Conservation (phyloP, 2,888 invertebrate genomes). For the Dorcus hopei region DNA sequence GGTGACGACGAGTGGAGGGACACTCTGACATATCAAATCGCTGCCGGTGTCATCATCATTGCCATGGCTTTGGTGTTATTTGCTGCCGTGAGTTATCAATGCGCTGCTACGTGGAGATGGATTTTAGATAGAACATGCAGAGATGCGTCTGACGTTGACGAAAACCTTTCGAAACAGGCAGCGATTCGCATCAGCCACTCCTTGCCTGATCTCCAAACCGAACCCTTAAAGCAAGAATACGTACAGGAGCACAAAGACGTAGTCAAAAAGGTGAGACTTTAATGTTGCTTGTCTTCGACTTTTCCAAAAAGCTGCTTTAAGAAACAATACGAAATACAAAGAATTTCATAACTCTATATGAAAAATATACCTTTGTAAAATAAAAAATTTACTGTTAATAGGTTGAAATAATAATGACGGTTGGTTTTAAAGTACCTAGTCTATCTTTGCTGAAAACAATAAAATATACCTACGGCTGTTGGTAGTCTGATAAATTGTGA, state of each 20-base stretch:
- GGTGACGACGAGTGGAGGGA: constrained; percentile 18
- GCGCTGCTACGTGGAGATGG: constrained; percentile 72
- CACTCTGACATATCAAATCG: constrained; percentile 47
- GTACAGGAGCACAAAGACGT: constrained; percentile 70
- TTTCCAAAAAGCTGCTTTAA: too few species aligned
- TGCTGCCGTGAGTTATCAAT: constrained; percentile 70
- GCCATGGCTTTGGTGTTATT: constrained; percentile 66
- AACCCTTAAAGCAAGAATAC: constrained; percentile 65
- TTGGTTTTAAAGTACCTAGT: too few species aligned
- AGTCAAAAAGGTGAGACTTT: constrained; percentile 61
- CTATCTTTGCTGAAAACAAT: too few species aligned
- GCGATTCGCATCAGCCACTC: constrained; percentile 75
- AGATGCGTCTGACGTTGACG: constrained; percentile 35
- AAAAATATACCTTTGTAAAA: too few species aligned
- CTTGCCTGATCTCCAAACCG: constrained; percentile 69
- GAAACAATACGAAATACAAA: too few species aligned
- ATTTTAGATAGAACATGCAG: constrained; percentile 56
- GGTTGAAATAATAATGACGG: too few species aligned
- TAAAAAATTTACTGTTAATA: too few species aligned
- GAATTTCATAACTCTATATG: too few species aligned
- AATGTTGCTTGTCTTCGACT: too few species aligned
- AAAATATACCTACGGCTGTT: too few species aligned
- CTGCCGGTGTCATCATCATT: constrained; percentile 56
- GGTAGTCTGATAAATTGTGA: too few species aligned
- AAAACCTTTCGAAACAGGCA: constrained; percentile 58